Evolutionary conservation across 2,797 vertebrate species (phyloP).

Genomic region (Myiotriccus ornatus): DNA sequence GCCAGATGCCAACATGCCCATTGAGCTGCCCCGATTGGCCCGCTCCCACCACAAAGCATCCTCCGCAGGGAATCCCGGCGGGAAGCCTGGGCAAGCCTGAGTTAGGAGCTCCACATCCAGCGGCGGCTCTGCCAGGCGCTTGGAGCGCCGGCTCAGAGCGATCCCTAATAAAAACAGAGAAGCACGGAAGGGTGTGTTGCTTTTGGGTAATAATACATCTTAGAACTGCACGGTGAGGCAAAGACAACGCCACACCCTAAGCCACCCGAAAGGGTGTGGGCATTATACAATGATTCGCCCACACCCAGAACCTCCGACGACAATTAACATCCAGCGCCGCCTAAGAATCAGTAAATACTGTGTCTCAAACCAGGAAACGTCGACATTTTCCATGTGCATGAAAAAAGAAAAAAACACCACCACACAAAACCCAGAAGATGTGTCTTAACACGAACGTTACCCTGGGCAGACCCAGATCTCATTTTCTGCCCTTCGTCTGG

Average conservation of each 20-base stretch:
- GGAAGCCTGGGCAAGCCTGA: not conserved
- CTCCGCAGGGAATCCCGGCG: not conserved
- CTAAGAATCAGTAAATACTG: not conserved
- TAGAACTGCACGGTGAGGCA: conserved; percentile 44
- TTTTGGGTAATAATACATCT: conserved; percentile 45
- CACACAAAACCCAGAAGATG: not conserved
- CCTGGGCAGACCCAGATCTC: not conserved
- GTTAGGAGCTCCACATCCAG: not conserved
- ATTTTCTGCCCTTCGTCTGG: not conserved
- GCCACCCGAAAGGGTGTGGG: conserved; percentile 36
- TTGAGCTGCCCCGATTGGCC: fast-evolving
- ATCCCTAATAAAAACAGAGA: conserved; percentile 45
- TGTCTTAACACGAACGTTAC: not conserved
- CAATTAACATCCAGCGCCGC: conserved; percentile 23
- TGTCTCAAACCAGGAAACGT: conserved; percentile 11
- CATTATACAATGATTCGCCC: conserved; percentile 49
- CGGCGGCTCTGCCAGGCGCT: not conserved
- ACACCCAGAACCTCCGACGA: conserved; percentile 33
- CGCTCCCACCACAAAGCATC: not conserved
- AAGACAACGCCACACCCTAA: conserved; percentile 46
- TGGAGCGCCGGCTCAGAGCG: not conserved
- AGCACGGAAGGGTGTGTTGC: not conserved
- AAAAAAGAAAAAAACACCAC: not conserved
- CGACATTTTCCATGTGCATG: not conserved
- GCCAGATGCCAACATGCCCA: fast-evolving